A percentile compares a stretch with the other conserved stretches of the same genome.
Evolutionary conservation across 2,797 vertebrate species (phyloP).

Genomic region (Sebastes trivittatus): DNA sequence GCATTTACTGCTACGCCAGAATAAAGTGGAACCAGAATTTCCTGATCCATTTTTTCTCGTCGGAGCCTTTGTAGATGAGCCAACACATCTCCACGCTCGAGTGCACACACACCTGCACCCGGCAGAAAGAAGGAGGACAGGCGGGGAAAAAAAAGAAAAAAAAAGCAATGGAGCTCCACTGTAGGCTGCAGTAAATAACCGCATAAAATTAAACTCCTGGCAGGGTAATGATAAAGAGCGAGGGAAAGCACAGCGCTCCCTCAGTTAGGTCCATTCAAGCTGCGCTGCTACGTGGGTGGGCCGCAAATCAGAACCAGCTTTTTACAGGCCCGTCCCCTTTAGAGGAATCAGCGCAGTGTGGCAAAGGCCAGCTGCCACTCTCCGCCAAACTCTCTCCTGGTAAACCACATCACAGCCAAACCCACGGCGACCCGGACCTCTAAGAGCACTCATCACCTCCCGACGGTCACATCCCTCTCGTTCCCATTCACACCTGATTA

Average conservation of each 20-base stretch:
- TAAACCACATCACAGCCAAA: constrained; percentile 57
- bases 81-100: constrained; percentile 57
- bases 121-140: constrained; percentile 34
- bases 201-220: constrained; percentile 68
- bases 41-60: constrained; percentile 75
- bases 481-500: constrained; percentile 47
- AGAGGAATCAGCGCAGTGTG: constrained; percentile 39
- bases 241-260: constrained; percentile 64
- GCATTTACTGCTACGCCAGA: constrained; percentile 48
- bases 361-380: constrained; percentile 55
- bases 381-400: constrained; percentile 27
- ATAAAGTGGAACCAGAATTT: constrained; percentile 77
- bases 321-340: constrained; percentile 51
- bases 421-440: constrained; percentile 41
- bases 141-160: neutral
- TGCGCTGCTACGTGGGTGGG: constrained; percentile 76
- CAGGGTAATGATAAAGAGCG: constrained; percentile 55
- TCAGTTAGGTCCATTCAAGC: constrained; percentile 54
- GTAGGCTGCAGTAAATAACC: constrained; percentile 73
- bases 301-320: constrained; percentile 72
- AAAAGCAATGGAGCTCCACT: constrained; percentile 44
- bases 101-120: constrained; percentile 76
- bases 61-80: constrained; percentile 75
- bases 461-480: constrained; percentile 35
- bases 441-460: constrained; percentile 41